Evolutionary conservation across 1,140 invertebrate species (phyloP).

Genomic region (Araneus ventricosus): DNA sequence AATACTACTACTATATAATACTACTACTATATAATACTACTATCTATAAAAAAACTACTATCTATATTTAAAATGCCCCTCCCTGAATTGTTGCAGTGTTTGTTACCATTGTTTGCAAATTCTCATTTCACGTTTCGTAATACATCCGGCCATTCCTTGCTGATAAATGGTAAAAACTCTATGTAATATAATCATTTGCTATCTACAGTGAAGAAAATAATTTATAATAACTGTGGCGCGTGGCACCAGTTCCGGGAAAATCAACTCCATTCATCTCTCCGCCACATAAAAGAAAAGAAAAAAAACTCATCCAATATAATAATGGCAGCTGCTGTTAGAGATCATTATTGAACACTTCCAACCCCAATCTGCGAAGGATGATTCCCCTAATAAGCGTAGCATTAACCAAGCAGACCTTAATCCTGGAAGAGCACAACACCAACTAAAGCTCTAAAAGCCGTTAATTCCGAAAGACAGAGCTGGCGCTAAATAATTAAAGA

Average conservation of each 20-base stretch:
- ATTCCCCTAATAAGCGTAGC: conserved; percentile 1
- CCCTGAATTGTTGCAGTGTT: too few species aligned
- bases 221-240: conserved; percentile 32
- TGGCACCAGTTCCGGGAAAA: conserved; percentile 48
- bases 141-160: background rate
- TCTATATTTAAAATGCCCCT: too few species aligned
- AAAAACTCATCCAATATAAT: conserved; percentile 58
- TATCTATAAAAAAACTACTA: too few species aligned
- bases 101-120: background rate
- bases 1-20: too few species aligned
- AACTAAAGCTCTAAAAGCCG: conserved; percentile 57
- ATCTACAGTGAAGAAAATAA: background rate
- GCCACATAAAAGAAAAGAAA: background rate
- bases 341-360: background rate
- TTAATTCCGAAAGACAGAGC: conserved; percentile 36
- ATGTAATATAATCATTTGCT: conserved; percentile 9
- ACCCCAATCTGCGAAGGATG: background rate
- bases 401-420: background rate
- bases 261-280: conserved; percentile 15
- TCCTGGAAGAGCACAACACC: background rate
- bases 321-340: conserved; percentile 59
- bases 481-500: background rate
- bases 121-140: background rate
- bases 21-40: too few species aligned
- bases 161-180: conserved; percentile 16